These are phyloP conservation scores for Anguilla obscura DNA, from an alignment of 2,797 vertebrate genomes.

Conservation along the genomic window DNA sequence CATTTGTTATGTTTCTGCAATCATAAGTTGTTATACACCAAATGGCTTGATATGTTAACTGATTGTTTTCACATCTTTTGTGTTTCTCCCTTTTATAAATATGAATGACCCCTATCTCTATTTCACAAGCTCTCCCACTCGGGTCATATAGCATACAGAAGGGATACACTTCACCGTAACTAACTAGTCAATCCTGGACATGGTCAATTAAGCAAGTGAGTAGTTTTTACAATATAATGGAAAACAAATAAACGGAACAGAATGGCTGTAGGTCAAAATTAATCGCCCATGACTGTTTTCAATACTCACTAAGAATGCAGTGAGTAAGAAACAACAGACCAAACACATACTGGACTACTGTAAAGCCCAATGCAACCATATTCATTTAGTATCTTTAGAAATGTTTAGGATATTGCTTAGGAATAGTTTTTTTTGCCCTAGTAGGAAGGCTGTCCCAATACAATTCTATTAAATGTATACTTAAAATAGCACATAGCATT, in stretches of 20 bases:
- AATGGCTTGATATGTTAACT: not conserved
- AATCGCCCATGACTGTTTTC: not conserved
- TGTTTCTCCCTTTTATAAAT: not conserved
- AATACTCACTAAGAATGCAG: not conserved
- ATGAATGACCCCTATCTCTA: not conserved
- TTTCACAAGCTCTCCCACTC: not conserved
- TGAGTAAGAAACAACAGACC: constrained; percentile 10
- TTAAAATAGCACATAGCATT: not conserved
- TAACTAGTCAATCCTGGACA: not conserved
- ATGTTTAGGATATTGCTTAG: not conserved
- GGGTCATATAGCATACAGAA: not conserved
- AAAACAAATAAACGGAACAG: constrained; percentile 15
- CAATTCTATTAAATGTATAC: not conserved
- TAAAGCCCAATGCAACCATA: not conserved
- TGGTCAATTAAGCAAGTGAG: constrained; percentile 4
- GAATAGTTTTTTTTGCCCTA: no score
- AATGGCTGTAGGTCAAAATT: not conserved
- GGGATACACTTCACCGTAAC: not conserved
- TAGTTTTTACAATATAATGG: not conserved
- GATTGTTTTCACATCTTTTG: not conserved
- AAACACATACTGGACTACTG: not conserved
- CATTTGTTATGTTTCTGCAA: no score
- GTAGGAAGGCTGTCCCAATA: not conserved
- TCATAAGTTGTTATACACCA: no score
- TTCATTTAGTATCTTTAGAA: not conserved